phyloP scores from a whole-genome alignment of 2,888 invertebrate species.

The Pristionchus maxplancki region DNA sequence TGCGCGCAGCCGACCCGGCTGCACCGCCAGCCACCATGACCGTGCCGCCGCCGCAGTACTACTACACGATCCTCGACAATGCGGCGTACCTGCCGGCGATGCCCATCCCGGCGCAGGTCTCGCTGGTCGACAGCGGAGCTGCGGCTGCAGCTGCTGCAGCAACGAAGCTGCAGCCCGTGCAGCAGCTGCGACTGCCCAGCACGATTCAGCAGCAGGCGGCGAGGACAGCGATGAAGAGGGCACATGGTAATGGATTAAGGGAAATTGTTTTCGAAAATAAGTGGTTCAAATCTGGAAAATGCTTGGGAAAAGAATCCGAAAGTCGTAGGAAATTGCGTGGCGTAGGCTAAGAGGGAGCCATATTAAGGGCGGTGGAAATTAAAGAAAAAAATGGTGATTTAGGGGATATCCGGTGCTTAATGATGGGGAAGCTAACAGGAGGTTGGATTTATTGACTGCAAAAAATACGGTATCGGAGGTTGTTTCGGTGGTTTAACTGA shows the following conservation, averaged over 20 bases:
- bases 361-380: too few species aligned
- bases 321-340: neutral
- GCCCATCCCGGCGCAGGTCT: neutral
- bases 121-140: slow-evolving; percentile 15
- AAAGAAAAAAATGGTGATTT: too few species aligned
- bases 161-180: neutral
- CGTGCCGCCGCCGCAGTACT: slow-evolving; percentile 40
- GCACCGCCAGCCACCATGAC: neutral
- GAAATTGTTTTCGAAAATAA: too few species aligned
- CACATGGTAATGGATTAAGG: neutral
- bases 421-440: too few species aligned
- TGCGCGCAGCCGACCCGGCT: neutral
- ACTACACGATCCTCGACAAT: neutral
- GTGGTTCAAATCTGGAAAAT: too few species aligned
- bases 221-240: neutral
- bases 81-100: neutral
- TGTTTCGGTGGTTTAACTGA: too few species aligned
- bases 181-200: neutral
- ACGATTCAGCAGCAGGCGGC: neutral
- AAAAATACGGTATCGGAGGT: too few species aligned
- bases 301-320: too few species aligned
- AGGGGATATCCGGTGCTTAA: too few species aligned
- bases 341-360: neutral
- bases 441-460: too few species aligned
- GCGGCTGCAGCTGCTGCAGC: slow-evolving; percentile 2